phyloP scores from a whole-genome alignment of 2,113 vertebrate genomes.

The Propithecus coquereli region DNA sequence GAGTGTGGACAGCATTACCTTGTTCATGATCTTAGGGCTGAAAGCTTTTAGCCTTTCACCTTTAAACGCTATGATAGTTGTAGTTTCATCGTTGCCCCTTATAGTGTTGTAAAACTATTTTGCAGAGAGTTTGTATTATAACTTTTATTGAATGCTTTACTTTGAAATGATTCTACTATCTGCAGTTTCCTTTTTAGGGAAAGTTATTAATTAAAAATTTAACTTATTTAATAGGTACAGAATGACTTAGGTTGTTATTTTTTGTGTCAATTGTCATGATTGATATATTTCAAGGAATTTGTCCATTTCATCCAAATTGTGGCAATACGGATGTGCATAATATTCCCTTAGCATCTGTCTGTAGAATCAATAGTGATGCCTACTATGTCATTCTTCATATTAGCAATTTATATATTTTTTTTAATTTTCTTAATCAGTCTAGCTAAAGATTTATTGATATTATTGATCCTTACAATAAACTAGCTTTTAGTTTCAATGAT shows the following conservation, averaged over 20 bases:
- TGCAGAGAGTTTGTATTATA: background rate
- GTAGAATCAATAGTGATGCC: background rate
- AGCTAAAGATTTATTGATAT: background rate
- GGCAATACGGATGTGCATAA: background rate
- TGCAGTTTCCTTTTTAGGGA: background rate
- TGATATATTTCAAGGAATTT: background rate
- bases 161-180: background rate
- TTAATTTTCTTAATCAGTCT: background rate
- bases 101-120: too few relatives aligned
- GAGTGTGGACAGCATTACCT: background rate
- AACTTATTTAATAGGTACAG: background rate
- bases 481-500: background rate
- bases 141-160: background rate
- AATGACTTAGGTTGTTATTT: background rate
- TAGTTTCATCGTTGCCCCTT: background rate
- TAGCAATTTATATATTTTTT: background rate
- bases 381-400: background rate
- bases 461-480: background rate
- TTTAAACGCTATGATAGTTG: background rate
- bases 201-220: background rate
- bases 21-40: background rate
- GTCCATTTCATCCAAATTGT: background rate
- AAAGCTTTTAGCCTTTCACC: background rate
- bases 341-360: background rate
- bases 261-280: background rate